phyloP scores from a whole-genome alignment of 2,888 invertebrate genomes.

The Romanomermis culicivorax region DNA sequence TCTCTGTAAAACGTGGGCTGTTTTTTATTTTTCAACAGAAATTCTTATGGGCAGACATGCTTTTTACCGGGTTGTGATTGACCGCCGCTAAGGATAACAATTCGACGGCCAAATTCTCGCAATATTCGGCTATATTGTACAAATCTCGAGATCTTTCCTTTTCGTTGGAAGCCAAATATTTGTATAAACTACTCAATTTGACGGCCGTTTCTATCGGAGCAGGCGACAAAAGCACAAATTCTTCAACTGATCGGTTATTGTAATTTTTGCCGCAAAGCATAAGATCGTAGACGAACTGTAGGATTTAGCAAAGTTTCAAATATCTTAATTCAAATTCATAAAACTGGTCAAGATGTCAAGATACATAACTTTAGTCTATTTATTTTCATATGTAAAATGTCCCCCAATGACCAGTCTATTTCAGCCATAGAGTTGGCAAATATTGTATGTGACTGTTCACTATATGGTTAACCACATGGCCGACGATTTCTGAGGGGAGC shows the following conservation, averaged over 20 bases:
- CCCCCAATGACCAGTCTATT: too few species aligned
- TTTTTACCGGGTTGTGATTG: background rate
- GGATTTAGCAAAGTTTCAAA: too few species aligned
- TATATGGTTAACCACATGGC: too few species aligned
- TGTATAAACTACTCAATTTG: slow-evolving; percentile 56
- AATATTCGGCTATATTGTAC: slow-evolving; percentile 78
- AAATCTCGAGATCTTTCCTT: slow-evolving; percentile 89
- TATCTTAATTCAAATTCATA: too few species aligned
- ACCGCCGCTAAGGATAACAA: slow-evolving; percentile 58
- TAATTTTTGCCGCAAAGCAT: slow-evolving; percentile 54
- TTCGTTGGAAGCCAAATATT: slow-evolving; percentile 41
- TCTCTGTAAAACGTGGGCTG: too few species aligned
- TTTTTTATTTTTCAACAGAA: too few species aligned
- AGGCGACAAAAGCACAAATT: slow-evolving; percentile 93
- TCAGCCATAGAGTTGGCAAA: too few species aligned
- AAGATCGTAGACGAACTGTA: slow-evolving; percentile 74
- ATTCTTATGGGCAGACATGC: too few species aligned
- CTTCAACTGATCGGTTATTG: slow-evolving; percentile 84
- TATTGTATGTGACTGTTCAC: too few species aligned
- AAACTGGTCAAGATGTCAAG: background rate
- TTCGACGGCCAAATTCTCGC: slow-evolving; percentile 93
- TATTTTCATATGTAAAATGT: slow-evolving; percentile 2
- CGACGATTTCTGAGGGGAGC: too few species aligned
- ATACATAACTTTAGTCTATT: background rate
- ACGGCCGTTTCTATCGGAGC: slow-evolving; percentile 86